These are phyloP conservation scores for Argyrosomus regius DNA, from an alignment of 2,797 vertebrate genomes.

Conservation along the genomic window DNA sequence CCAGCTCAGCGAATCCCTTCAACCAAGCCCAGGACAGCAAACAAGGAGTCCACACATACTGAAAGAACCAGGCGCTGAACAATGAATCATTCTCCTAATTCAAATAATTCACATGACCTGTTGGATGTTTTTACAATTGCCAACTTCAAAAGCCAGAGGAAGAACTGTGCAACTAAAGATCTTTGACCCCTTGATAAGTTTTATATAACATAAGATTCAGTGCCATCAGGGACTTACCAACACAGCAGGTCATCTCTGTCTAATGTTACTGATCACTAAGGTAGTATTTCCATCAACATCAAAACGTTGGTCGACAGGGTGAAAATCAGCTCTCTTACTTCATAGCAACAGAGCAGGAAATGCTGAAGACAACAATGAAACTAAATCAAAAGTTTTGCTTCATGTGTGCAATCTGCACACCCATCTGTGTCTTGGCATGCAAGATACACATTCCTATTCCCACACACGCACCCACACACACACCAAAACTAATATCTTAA, in stretches of 20 bases:
- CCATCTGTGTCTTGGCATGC: conserved; percentile 1
- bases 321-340: background rate
- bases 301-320: background rate
- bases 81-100: too few relatives aligned
- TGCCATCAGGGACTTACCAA: background rate
- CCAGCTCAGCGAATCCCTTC: conserved; percentile 78
- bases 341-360: background rate
- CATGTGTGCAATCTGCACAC: conserved; percentile 17
- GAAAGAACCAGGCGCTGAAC: conserved; percentile 54
- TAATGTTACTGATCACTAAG: background rate
- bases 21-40: conserved; percentile 82
- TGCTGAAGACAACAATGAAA: background rate
- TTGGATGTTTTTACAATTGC: too few relatives aligned
- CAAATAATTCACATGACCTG: too few relatives aligned
- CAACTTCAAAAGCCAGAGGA: too few relatives aligned
- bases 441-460: background rate
- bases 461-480: background rate
- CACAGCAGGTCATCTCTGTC: background rate
- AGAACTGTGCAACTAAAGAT: too few relatives aligned
- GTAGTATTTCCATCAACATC: background rate
- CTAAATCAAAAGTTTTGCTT: conserved; percentile 1
- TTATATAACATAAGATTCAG: too few relatives aligned
- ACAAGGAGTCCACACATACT: conserved; percentile 78
- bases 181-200: too few relatives aligned
- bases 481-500: background rate